These are phyloP conservation scores for Caenorhabditis inopinata DNA, from an alignment of 1,140 invertebrate species.

Conservation along the genomic window DNA sequence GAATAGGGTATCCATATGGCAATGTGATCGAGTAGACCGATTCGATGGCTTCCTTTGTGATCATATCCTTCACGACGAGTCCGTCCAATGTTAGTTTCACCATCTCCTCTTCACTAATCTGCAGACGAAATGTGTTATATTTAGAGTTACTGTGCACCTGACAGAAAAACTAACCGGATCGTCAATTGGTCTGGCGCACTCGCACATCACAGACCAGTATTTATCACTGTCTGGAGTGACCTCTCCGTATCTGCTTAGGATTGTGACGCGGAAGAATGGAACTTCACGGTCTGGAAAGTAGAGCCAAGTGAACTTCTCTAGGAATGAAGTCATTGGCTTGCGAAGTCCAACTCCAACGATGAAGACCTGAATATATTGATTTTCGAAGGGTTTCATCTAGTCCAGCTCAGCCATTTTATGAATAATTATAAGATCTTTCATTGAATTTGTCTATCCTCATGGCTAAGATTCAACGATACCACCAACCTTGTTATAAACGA, in stretches of 20 bases:
- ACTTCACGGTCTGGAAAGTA: constrained; percentile 65
- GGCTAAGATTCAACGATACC: no score
- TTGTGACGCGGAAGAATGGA: constrained; percentile 66
- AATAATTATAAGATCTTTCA: no score
- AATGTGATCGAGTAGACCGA: constrained; percentile 59
- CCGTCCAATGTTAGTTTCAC: constrained; percentile 58
- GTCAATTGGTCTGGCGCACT: constrained; percentile 58
- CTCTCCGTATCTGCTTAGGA: constrained; percentile 57
- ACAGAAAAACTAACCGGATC: constrained; percentile 50
- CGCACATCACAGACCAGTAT: constrained; percentile 67
- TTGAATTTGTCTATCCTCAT: no score
- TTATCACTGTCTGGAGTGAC: constrained; percentile 61
- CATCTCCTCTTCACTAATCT: constrained; percentile 64
- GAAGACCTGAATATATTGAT: constrained; percentile 54
- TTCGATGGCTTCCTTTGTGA: constrained; percentile 60
- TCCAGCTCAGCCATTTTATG: no score
- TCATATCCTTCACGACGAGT: constrained; percentile 62
- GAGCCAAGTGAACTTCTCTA: constrained; percentile 64
- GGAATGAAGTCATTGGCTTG: constrained; percentile 61
- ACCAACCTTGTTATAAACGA: constrained; percentile 60
- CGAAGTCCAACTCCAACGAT: constrained; percentile 64
- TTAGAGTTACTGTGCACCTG: no score
- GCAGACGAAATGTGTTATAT: no score
- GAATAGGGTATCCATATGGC: constrained; percentile 65
- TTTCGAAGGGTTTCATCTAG: constrained; percentile 10